A percentile compares a stretch with the other conserved stretches of the same genome.
These are phyloP conservation scores for Thymelicus sylvestris DNA, from an alignment of 2,888 invertebrate species.

Conservation along the genomic window DNA sequence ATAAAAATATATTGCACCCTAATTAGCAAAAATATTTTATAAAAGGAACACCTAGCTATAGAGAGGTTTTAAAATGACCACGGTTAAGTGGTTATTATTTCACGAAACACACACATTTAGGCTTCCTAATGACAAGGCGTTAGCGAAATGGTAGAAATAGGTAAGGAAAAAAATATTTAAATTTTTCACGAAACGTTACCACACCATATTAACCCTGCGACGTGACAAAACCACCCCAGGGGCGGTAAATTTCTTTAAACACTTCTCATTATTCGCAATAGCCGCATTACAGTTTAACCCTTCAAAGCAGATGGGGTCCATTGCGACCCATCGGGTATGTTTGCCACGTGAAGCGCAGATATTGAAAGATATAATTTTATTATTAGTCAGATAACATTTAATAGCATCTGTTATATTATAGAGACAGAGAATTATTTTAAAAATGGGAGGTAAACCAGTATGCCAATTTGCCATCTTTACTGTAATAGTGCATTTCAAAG, in stretches of 20 bases:
- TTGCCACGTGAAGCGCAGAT: conserved; percentile 44
- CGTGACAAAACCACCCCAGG: conserved; percentile 58
- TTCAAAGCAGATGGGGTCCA: conserved; percentile 73
- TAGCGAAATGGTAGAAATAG: conserved; percentile 13
- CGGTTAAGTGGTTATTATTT: not conserved
- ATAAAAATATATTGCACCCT: too few relatives aligned
- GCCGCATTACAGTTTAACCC: conserved; percentile 78
- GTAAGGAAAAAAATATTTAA: conserved; percentile 32
- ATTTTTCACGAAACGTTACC: conserved; percentile 45
- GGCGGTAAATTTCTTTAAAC: conserved; percentile 78
- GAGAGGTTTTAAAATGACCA: not conserved
- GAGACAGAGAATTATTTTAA: too few relatives aligned
- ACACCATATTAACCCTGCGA: conserved; percentile 60
- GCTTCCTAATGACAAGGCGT: conserved; percentile 7
- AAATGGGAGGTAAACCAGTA: too few relatives aligned
- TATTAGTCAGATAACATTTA: too few relatives aligned
- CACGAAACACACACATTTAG: conserved; percentile 18
- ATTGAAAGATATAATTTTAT: conserved; percentile 15
- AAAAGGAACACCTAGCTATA: too few relatives aligned
- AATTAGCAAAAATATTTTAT: too few relatives aligned
- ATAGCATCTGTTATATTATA: too few relatives aligned
- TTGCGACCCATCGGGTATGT: conserved; percentile 48
- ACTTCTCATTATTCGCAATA: conserved; percentile 78
- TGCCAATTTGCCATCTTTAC: too few relatives aligned
- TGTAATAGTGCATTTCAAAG: too few relatives aligned